Conservation (phyloP, 2,888 invertebrate species). For the Micropterix aruncella region DNA sequence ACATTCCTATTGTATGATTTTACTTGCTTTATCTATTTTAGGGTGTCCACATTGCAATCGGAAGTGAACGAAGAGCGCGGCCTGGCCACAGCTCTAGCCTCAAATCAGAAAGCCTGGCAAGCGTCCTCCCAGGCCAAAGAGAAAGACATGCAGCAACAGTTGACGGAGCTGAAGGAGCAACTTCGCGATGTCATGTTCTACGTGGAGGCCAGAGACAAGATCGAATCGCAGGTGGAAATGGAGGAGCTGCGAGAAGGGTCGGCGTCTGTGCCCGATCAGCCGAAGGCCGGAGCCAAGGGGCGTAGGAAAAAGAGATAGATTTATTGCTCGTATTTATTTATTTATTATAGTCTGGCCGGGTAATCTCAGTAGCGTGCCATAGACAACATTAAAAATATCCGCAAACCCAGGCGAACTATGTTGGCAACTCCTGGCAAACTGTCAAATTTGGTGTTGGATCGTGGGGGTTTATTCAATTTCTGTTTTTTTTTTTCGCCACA, state of each 20-base stretch:
- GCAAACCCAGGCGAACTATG: no score
- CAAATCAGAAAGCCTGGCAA: constrained; percentile 28
- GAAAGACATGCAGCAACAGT: constrained; percentile 32
- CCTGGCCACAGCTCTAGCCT: constrained; percentile 43
- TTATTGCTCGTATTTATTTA: no score
- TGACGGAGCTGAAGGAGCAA: constrained; percentile 81
- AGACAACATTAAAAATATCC: no score
- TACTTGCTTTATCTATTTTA: constrained; percentile 17
- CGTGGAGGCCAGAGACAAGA: constrained; percentile 60
- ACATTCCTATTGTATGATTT: no score
- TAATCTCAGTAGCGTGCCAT: no score
- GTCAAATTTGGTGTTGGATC: no score
- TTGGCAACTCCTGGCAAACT: no score
- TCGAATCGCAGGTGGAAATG: constrained; percentile 12
- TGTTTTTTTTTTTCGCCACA: no score
- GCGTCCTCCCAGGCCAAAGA: constrained; percentile 19
- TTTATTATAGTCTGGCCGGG: no score
- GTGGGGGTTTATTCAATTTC: no score
- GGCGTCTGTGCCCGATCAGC: background rate
- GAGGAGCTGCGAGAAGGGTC: background rate
- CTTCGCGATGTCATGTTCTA: constrained; percentile 95
- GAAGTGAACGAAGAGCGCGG: constrained; percentile 77
- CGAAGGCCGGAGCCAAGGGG: background rate
- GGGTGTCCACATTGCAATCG: constrained; percentile 48
- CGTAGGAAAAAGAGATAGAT: background rate